phyloP scores from a whole-genome alignment of 2,888 invertebrate genomes.

The Cephus pygmeus region DNA sequence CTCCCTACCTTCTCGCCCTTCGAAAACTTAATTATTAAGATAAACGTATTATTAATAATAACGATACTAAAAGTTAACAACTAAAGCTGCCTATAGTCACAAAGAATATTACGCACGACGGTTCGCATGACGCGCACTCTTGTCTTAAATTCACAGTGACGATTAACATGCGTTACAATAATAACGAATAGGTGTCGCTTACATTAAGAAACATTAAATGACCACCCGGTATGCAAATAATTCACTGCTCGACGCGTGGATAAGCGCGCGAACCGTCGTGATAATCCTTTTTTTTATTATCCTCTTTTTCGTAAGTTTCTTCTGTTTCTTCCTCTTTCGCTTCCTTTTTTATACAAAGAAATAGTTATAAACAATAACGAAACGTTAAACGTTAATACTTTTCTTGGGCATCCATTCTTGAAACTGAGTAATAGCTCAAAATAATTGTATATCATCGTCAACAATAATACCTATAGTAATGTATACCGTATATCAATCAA shows the following conservation, averaged over 20 bases:
- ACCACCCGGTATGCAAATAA: not conserved
- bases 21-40: slow-evolving; percentile 36
- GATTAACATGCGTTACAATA: not conserved
- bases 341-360: slow-evolving; percentile 18
- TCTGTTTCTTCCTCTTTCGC: slow-evolving; percentile 2
- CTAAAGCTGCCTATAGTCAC: slow-evolving; percentile 34
- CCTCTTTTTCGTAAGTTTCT: slow-evolving; percentile 11
- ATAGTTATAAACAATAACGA: slow-evolving; percentile 53
- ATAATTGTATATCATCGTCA: slow-evolving; percentile 28
- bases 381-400: slow-evolving; percentile 56
- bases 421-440: slow-evolving; percentile 30
- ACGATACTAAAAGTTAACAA: slow-evolving; percentile 27
- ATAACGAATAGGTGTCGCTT: not conserved
- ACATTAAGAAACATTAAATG: not conserved
- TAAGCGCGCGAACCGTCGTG: not conserved
- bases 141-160: not conserved
- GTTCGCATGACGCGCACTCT: not conserved
- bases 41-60: slow-evolving; percentile 33
- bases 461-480: slow-evolving; percentile 45
- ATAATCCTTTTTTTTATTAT: slow-evolving; percentile 8
- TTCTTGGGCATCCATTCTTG: slow-evolving; percentile 42
- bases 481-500: slow-evolving; percentile 45
- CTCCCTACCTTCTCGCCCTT: slow-evolving; percentile 13
- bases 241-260: not conserved
- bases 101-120: slow-evolving; percentile 8